Evolutionary conservation across 2,113 vertebrate species (phyloP), one percentile per base, ranked within the genome.

Genomic region (Pagrus major): DNA sequence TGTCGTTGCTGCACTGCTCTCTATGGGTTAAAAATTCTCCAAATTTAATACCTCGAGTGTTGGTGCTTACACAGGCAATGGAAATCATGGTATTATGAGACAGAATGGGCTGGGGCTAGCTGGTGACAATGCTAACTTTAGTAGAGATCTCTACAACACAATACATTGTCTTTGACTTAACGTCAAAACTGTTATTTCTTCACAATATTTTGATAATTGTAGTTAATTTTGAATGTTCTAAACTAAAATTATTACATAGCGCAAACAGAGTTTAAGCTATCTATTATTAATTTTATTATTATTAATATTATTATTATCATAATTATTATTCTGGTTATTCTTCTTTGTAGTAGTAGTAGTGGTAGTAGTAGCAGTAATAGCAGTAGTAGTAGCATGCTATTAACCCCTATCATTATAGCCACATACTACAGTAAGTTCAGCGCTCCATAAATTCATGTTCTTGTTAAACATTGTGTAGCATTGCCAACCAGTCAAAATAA

Each of bases 401-500:
- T 11, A 27, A 59, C 39, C 60, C 27, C 8, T 74, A 25, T 61
- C 23, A 71, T 65, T 39, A 9, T 41, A 20, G 47, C 5, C 9
- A 35, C 39, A 42, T 16, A 58, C 41, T 6, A 60, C 20, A 66
- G 58, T 33, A 12, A 61, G 70, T 49, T 31, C 49, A 11, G 18
- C 9, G 15, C 44, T 61, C 56, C 44, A 31, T 73, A 25, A 79
- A 44, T 59, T 65, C 29, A 59, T 23, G 29, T 4, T 75, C 52
- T 59, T 51, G 14, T 49, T 37, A 41, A 71, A 55, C 27, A 66
- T 49, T 72, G 52, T 54, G 31, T 14, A 58, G 21, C 42, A 16
- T 37, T 49, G 1, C 42, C 59, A 68, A 21, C 31, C 41, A 25
- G 54, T 80, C 71, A 78, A 69, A 79, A 67, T 7, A 25, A 71